Conservation (phyloP, 2,113 vertebrate species). For the Cyphomyrus discorhynchus region DNA sequence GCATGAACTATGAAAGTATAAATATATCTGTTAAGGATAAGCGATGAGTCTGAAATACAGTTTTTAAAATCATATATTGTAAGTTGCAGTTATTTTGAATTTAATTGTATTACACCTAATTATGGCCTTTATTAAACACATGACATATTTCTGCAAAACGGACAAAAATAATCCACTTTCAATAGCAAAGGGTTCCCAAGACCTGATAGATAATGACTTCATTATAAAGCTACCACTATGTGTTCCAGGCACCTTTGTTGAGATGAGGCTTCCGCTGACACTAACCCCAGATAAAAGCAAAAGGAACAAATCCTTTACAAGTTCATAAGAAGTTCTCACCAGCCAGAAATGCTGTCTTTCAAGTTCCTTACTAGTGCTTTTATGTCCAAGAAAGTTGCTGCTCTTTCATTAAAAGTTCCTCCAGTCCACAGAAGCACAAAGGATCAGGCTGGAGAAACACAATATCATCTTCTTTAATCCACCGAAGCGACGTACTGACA, state of each 20-base stretch:
- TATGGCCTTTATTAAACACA: not conserved
- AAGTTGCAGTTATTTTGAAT: not conserved
- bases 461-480: not conserved
- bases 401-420: not conserved
- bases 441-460: not conserved
- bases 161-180: not conserved
- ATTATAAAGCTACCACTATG: not conserved
- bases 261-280: not conserved
- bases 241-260: not conserved
- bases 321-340: not conserved
- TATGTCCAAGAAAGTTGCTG: slow-evolving; percentile 6
- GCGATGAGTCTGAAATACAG: not conserved
- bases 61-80: not conserved
- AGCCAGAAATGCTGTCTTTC: not conserved
- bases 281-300: slow-evolving; percentile 6
- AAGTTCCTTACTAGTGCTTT: not conserved
- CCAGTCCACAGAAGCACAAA: not conserved
- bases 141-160: not conserved
- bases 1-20: not conserved
- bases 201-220: not conserved
- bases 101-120: not conserved
- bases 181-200: not conserved
- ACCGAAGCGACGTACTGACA: not conserved
- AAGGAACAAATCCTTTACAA: not conserved
- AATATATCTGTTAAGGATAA: not conserved